Evolutionary conservation across 2,113 vertebrate genomes (phyloP), one percentile per base, ranked within the genome.

Genomic region (Melanerpes aurifrons): DNA sequence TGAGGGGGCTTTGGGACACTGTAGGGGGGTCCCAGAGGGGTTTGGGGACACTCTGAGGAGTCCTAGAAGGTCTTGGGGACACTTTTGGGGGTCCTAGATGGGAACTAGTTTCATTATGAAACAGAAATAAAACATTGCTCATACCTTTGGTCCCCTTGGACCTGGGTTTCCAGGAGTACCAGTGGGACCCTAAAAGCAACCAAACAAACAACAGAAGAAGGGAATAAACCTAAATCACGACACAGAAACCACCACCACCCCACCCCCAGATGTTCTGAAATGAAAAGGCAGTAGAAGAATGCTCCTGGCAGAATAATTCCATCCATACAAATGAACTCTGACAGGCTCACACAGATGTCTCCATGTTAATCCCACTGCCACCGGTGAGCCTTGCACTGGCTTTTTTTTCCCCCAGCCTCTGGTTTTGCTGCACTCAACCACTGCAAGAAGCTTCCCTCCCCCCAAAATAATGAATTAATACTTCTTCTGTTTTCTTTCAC

Each of bases 111-210:
- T 54, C 63, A 57, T 62, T 86, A 53, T 64, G 29, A 32, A 83
- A 88, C 10, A 89, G 8, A 86, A 94, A 62, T 14, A 40, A 15
- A 25, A 14, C 11, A 22, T 61, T 86, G 81, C 79, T 56, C 94
- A 54, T 98, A 99, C 99, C 99, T 99, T 99, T 89, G 99, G 98
- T 16, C 99, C 99, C 3, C 99, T 98, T 76, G 99, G 98, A 59
- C 98, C 99, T 94, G 98, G 98, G 59, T 86, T 87, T 82, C 98
- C 97, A 93, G 98, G 94, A 86, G 93, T 91, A 63, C 97, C 98
- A 67, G 97, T 96, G 22, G 94, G 91, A 59, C 98, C 98, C 99
- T 99, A 96, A 96, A 18, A 31, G 26, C 37, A 48, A 48, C 47
- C 47, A 48, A 48, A 12, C 63, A 59, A 74, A 45, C 22, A 28